phyloP scores from a whole-genome alignment of 2,888 invertebrate species.

The Drosophila austrosaltans region DNA sequence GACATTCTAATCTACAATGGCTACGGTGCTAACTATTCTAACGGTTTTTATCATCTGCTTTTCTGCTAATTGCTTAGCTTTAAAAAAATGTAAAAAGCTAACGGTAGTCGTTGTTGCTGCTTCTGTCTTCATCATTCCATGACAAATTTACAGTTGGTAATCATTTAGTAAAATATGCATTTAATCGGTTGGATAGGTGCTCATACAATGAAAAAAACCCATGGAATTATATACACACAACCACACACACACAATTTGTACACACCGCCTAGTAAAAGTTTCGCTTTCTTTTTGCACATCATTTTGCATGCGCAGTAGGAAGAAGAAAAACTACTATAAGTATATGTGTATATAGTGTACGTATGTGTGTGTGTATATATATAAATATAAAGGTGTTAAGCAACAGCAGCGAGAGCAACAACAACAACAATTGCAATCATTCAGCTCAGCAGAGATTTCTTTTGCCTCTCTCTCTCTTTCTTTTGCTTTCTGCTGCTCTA shows the following conservation, averaged over 20 bases:
- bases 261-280: conserved; percentile 58
- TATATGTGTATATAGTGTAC: conserved; percentile 24
- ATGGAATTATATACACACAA: conserved; percentile 16
- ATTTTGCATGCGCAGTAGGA: conserved; percentile 79
- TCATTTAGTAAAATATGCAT: conserved; percentile 61
- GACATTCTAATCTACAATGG: conserved; percentile 6
- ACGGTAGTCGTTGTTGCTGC: conserved; percentile 12
- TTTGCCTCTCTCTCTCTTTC: conserved; percentile 34
- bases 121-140: conserved; percentile 24
- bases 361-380: conserved; percentile 18
- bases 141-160: conserved; percentile 46
- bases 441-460: conserved; percentile 53
- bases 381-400: conserved; percentile 42
- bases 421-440: conserved; percentile 57
- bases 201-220: neutral
- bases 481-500: conserved; percentile 19
- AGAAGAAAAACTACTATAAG: conserved; percentile 41
- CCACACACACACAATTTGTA: conserved; percentile 14
- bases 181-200: conserved; percentile 12
- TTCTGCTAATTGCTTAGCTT: conserved; percentile 25
- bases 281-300: conserved; percentile 78
- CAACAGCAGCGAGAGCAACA: conserved; percentile 32
- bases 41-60: neutral
- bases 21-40: neutral
- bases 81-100: conserved; percentile 13